phyloP scores from a whole-genome alignment of 2,888 invertebrate species.

The Tetheella fluctuosa region DNA sequence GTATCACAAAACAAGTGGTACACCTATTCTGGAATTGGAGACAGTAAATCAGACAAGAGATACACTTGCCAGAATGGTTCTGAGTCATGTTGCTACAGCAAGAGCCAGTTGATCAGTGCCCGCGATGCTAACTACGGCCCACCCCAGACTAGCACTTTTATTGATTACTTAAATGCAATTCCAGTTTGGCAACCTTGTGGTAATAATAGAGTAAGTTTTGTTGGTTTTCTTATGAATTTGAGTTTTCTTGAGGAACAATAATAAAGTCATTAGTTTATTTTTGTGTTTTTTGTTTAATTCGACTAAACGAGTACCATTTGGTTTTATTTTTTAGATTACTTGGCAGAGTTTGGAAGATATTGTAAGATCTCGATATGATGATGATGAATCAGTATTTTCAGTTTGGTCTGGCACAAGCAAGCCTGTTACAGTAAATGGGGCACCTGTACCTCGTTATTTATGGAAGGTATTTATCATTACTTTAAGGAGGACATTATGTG shows the following conservation, averaged over 20 bases:
- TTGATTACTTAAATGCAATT: conserved; percentile 17
- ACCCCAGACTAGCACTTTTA: conserved; percentile 18
- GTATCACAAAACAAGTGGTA: conserved; percentile 3
- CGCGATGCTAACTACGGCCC: conserved; percentile 17
- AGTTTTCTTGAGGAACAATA: too few relatives aligned
- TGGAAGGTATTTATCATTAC: conserved; percentile 19
- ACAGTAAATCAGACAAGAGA: not conserved
- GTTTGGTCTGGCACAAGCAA: conserved; percentile 16
- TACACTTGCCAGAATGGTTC: conserved; percentile 3
- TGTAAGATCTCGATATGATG: not conserved
- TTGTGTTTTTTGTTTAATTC: too few relatives aligned
- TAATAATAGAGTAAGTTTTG: not conserved
- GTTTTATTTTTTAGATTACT: not conserved
- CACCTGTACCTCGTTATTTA: conserved; percentile 13
- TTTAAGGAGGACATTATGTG: too few relatives aligned
- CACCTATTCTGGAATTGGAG: not conserved
- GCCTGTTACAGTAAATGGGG: not conserved
- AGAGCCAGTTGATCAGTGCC: conserved; percentile 18
- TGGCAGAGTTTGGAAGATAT: conserved; percentile 9
- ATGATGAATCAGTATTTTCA: too few relatives aligned
- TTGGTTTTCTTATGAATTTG: too few relatives aligned
- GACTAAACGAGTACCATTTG: too few relatives aligned
- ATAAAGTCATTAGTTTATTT: too few relatives aligned
- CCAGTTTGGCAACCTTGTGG: conserved; percentile 14
- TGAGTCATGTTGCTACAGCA: conserved; percentile 11